phyloP scores from a whole-genome alignment of 2,113 vertebrate genomes.

The Spilogale gracilis region DNA sequence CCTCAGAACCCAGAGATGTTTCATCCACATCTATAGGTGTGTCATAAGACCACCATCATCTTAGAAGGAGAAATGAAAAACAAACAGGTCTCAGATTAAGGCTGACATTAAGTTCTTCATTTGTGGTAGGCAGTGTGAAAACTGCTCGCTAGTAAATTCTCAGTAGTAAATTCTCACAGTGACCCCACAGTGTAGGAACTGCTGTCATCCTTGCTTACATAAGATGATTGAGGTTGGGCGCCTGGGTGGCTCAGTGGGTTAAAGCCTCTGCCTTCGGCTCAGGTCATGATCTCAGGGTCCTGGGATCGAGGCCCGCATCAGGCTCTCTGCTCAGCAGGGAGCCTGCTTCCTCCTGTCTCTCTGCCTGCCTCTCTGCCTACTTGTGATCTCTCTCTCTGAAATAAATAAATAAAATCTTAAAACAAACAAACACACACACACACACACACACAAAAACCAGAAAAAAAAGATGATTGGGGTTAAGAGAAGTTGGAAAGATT shows the following conservation, averaged over 20 bases:
- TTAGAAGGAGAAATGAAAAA: background rate
- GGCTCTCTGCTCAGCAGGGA: too few relatives aligned
- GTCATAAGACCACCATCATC: background rate
- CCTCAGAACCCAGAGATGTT: background rate
- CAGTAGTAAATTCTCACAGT: background rate
- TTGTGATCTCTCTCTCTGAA: too few relatives aligned
- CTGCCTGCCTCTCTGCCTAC: too few relatives aligned
- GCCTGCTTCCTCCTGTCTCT: too few relatives aligned
- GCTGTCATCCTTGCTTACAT: background rate
- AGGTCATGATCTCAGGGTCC: too few relatives aligned
- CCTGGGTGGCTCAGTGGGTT: too few relatives aligned
- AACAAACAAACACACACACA: too few relatives aligned
- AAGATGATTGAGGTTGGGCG: background rate
- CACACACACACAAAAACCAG: too few relatives aligned
- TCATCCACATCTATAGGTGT: background rate
- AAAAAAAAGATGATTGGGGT: background rate
- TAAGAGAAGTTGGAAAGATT: background rate
- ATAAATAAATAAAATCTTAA: too few relatives aligned
- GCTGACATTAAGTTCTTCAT: background rate
- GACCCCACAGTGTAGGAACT: rapidly evolving
- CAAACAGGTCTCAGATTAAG: background rate
- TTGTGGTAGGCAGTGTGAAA: background rate
- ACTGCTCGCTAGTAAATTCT: background rate
- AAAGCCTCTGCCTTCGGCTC: too few relatives aligned
- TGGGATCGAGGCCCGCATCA: too few relatives aligned